Evolutionary conservation across 2,888 invertebrate species (phyloP).

Genomic region (Macrophya annulata): DNA sequence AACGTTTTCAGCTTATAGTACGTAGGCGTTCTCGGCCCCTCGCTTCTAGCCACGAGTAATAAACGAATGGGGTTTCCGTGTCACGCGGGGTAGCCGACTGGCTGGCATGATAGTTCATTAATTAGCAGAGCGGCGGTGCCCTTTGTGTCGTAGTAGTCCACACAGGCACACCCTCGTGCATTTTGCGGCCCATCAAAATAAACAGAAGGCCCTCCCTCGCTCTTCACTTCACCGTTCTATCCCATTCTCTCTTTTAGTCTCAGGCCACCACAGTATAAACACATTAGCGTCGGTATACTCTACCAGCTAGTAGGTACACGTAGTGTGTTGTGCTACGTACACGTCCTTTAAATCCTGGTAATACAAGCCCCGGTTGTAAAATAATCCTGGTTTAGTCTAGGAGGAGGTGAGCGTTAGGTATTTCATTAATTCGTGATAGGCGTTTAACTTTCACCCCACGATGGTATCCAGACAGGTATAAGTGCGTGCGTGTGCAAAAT

Average conservation of each 20-base stretch:
- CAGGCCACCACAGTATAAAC: conserved; percentile 49
- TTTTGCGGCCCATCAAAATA: conserved; percentile 61
- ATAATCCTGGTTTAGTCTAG: conserved; percentile 39
- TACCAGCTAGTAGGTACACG: background rate
- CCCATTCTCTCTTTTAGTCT: conserved; percentile 46
- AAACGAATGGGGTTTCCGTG: conserved; percentile 71
- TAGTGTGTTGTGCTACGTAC: conserved; percentile 28
- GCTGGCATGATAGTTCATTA: conserved; percentile 60
- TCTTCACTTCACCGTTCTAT: conserved; percentile 4
- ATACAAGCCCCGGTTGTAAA: conserved; percentile 12
- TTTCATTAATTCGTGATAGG: conserved; percentile 45
- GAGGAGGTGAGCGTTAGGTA: conserved; percentile 2
- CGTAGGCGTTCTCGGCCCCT: conserved; percentile 22
- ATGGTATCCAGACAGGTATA: conserved; percentile 13
- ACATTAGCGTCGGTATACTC: conserved; percentile 49
- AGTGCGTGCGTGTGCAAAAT: conserved; percentile 49
- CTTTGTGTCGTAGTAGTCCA: conserved; percentile 59
- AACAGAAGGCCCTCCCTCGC: conserved; percentile 58
- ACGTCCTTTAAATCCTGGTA: conserved; percentile 38
- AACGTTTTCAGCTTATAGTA: conserved; percentile 30
- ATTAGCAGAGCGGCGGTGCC: conserved; percentile 62
- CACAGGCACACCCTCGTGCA: conserved; percentile 57
- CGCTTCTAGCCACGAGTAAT: conserved; percentile 60
- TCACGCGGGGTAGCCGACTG: conserved; percentile 61
- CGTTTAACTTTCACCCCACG: conserved; percentile 39